A percentile compares a stretch with the other conserved stretches of the same genome.
phyloP scores from a whole-genome alignment of 2,888 invertebrate species.

The Chrysotoxum bicinctum region DNA sequence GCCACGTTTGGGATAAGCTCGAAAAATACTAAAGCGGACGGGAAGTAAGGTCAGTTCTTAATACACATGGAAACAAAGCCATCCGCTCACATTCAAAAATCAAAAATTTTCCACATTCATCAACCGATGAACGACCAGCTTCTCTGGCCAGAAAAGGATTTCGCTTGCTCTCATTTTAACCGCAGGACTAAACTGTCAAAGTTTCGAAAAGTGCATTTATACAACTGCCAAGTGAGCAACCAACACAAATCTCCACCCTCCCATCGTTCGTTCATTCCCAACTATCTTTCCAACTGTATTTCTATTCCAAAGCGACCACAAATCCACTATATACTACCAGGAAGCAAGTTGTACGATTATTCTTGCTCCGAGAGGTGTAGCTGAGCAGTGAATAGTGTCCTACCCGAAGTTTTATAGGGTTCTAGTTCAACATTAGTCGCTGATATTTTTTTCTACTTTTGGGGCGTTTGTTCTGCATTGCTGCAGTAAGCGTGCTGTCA shows the following conservation, averaged over 20 bases:
- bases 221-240: constrained; percentile 71
- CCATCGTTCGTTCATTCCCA: constrained; percentile 4
- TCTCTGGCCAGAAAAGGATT: constrained; percentile 54
- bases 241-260: constrained; percentile 54
- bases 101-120: constrained; percentile 56
- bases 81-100: constrained; percentile 13
- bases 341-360: constrained; percentile 65
- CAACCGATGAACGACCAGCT: constrained; percentile 33
- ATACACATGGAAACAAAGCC: neutral
- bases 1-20: neutral
- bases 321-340: constrained; percentile 56
- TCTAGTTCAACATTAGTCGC: constrained; percentile 54
- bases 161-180: constrained; percentile 66
- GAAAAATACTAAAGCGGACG: neutral
- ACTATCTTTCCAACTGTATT: constrained; percentile 12
- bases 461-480: constrained; percentile 55
- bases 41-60: constrained; percentile 18
- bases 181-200: constrained; percentile 72
- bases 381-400: neutral
- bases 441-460: constrained; percentile 53
- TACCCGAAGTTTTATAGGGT: neutral
- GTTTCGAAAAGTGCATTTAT: constrained; percentile 73
- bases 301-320: constrained; percentile 60
- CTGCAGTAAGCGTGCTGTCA: constrained; percentile 69
- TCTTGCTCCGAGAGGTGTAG: constrained; percentile 38